phyloP scores from a whole-genome alignment of 2,888 invertebrate genomes.

The Nebria brevicollis region DNA sequence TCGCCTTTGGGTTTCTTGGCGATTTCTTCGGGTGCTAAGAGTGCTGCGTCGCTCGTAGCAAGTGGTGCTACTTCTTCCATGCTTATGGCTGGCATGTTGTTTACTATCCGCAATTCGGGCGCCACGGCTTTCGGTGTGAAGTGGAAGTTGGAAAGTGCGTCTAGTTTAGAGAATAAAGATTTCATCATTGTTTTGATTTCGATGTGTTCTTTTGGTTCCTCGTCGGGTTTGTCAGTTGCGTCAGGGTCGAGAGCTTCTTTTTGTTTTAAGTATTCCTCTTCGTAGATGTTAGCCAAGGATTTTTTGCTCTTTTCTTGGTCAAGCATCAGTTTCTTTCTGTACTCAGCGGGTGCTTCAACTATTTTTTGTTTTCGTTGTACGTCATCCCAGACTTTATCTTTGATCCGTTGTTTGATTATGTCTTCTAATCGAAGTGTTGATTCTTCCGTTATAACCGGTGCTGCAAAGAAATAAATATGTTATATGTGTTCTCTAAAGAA shows the following conservation, averaged over 20 bases:
- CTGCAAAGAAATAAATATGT: slow-evolving; percentile 58
- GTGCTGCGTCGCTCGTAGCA: slow-evolving; percentile 82
- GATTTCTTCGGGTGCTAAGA: slow-evolving; percentile 94
- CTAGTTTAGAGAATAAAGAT: slow-evolving; percentile 83
- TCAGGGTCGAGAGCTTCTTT: slow-evolving; percentile 68
- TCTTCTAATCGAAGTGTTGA: slow-evolving; percentile 89
- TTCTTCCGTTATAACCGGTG: slow-evolving; percentile 92
- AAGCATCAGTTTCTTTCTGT: slow-evolving; percentile 86
- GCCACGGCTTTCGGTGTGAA: slow-evolving; percentile 89
- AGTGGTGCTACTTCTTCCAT: slow-evolving; percentile 97
- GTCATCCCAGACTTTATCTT: slow-evolving; percentile 94
- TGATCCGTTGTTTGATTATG: slow-evolving; percentile 89
- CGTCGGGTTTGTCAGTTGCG: slow-evolving; percentile 67
- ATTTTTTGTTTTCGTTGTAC: slow-evolving; percentile 88
- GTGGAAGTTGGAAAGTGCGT: slow-evolving; percentile 93
- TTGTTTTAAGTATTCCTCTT: slow-evolving; percentile 83
- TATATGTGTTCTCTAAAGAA: not conserved
- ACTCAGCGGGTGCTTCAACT: slow-evolving; percentile 82
- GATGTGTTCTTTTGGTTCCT: slow-evolving; percentile 80
- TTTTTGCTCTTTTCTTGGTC: slow-evolving; percentile 95
- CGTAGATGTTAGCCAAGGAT: slow-evolving; percentile 94
- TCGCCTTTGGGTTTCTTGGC: slow-evolving; percentile 69
- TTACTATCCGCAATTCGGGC: slow-evolving; percentile 90
- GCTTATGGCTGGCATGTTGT: slow-evolving; percentile 87
- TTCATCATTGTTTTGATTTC: slow-evolving; percentile 81